Base-by-base conservation (phyloP, 2,888 invertebrate species). In the Hydrotaea cyrtoneurina region DNA sequence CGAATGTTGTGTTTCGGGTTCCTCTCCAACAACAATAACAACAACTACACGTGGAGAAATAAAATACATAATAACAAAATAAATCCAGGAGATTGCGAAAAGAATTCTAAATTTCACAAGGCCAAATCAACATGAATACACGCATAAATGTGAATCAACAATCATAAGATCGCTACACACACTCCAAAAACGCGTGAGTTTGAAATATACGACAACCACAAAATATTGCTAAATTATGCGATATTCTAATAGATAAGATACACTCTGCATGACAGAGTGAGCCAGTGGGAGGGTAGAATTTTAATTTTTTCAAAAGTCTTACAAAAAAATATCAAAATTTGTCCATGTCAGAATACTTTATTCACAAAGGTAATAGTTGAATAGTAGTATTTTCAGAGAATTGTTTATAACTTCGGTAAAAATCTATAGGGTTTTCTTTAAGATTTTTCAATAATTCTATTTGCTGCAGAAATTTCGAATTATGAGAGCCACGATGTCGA, bases 31-130 rank as follows among this genome's bases (percentile, higher is more conserved):
- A 17, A 31, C 15, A 8, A 21, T 2, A 66, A 66, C 1, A 66
- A 66, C 66, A 66, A 43, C 36, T 26, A 66, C 17, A 66, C 66
- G 39, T 66, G 66, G 10, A 36, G n/a, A n/a, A 50, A 50, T n/a
- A 66, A 39, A n/a, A 17, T 8, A 64, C 23, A 5, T 36, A 17
- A 66, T 1, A 66, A 39, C 19, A 66, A 62, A 62, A 11, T 4
- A 5, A 19, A 64, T 17, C 36, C 50, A 50, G 15, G 5, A 36
- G 43, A 66, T 66, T 39, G n/a, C 36, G n/a, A 10, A 36, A 66
- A 21, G 39, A 8, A 66, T 39, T 66, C 43, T 8, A 43, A 36
- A 64, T 43, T 31, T 66, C 19, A 19, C 66, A 66, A 66, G 66
- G 66, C 13, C 15, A 62, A 31, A 31, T 15, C 31, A 26, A 5